Percentiles rank a stretch among this genome's conserved stretches.
Conservation (phyloP, 2,113 vertebrate genomes). For the Lepus americanus region DNA sequence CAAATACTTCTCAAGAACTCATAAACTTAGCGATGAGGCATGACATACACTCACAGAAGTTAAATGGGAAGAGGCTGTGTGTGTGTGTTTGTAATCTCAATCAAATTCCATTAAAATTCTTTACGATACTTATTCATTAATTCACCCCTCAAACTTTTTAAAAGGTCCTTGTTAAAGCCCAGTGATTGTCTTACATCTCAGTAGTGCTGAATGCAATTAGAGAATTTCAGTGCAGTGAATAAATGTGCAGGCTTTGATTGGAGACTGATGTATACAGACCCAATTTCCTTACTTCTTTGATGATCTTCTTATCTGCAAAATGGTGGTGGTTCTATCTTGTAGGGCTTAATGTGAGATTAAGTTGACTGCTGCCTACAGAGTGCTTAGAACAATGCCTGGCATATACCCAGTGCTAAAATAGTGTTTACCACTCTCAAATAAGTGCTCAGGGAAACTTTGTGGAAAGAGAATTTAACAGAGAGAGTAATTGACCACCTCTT, state of each 20-base stretch:
- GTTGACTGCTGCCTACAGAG: neutral
- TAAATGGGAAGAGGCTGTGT: neutral
- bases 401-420: neutral
- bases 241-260: neutral
- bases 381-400: constrained; percentile 37
- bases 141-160: neutral
- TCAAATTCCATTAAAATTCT: neutral
- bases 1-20: neutral
- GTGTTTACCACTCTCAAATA: neutral
- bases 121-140: neutral
- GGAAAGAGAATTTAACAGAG: constrained; percentile 42
- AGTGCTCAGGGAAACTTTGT: constrained; percentile 16
- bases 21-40: neutral
- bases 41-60: neutral
- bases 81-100: neutral
- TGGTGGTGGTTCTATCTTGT: neutral
- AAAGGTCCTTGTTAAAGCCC: neutral
- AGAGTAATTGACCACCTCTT: neutral
- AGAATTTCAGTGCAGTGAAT: neutral
- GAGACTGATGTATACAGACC: neutral
- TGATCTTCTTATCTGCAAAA: neutral
- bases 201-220: neutral
- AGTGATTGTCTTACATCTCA: neutral
- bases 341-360: neutral
- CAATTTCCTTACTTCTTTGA: neutral